Evolutionary conservation across 2,888 invertebrate species (phyloP).

Genomic region (Orthonevra nobilis): DNA sequence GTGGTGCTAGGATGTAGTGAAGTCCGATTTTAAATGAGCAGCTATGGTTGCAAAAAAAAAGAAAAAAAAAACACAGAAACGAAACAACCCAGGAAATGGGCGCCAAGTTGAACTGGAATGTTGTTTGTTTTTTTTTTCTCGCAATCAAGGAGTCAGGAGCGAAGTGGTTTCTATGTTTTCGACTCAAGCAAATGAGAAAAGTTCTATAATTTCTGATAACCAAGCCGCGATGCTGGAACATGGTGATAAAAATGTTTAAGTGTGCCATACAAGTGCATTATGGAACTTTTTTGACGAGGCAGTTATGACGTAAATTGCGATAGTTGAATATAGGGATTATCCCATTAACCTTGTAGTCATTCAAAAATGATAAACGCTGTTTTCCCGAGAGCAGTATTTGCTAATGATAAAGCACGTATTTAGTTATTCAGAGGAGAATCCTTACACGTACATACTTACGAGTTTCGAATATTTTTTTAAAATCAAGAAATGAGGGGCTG

Average conservation of each 20-base stretch:
- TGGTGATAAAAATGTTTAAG: not conserved
- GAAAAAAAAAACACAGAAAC: too few relatives aligned
- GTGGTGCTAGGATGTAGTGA: not conserved
- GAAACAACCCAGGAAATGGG: constrained; percentile 50
- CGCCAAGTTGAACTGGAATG: constrained; percentile 25
- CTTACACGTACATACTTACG: too few relatives aligned
- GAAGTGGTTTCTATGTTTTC: constrained; percentile 49
- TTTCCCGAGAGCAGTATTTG: too few relatives aligned
- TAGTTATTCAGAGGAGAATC: too few relatives aligned
- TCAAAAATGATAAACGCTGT: too few relatives aligned
- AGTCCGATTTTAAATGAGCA: constrained; percentile 19
- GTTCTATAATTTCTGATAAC: constrained; percentile 31
- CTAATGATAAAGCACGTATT: too few relatives aligned
- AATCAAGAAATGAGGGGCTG: too few relatives aligned
- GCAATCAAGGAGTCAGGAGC: constrained; percentile 56
- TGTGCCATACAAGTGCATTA: not conserved
- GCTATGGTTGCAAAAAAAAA: too few relatives aligned
- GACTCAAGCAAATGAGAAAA: constrained; percentile 32
- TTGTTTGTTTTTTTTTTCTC: constrained; percentile 21
- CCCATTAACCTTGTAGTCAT: too few relatives aligned
- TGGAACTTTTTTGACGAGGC: constrained; percentile 12
- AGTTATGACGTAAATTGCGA: too few relatives aligned
- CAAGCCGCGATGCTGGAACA: constrained; percentile 19
- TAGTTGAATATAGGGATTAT: too few relatives aligned
- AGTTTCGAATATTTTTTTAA: too few relatives aligned